These are phyloP conservation scores for Brachylomia viminalis DNA, from an alignment of 2,888 invertebrate species.

Conservation along the genomic window DNA sequence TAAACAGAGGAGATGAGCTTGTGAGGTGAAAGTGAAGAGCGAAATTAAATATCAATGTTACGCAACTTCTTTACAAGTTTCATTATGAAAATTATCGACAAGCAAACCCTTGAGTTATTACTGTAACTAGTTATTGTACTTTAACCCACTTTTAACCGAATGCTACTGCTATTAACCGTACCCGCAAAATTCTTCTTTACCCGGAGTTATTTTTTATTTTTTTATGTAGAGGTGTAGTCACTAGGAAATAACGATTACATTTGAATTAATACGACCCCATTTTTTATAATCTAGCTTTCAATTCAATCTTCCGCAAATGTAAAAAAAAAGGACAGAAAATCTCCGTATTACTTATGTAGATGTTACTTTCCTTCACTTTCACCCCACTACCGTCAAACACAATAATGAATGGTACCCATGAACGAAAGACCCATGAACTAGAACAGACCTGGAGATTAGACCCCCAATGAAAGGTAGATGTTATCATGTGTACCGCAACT, in stretches of 20 bases:
- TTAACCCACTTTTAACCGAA: not conserved
- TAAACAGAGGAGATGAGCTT: fast-evolving
- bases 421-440: constrained; percentile 57
- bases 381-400: constrained; percentile 14
- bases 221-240: not conserved
- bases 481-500: constrained; percentile 76
- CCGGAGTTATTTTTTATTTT: too few species aligned
- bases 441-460: constrained; percentile 50
- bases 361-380: constrained; percentile 19
- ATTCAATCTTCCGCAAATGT: not conserved
- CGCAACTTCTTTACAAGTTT: not conserved
- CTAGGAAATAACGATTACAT: not conserved
- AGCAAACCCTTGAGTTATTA: not conserved
- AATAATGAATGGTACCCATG: constrained; percentile 57
- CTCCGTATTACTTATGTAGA: too few species aligned
- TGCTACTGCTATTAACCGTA: not conserved
- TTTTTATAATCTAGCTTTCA: not conserved
- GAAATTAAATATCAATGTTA: not conserved
- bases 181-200: not conserved
- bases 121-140: not conserved
- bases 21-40: not conserved
- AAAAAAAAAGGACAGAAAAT: not conserved
- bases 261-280: not conserved
- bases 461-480: constrained; percentile 86
- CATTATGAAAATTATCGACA: not conserved